These are phyloP conservation scores for Carduelis carduelis DNA, from an alignment of 2,797 vertebrate species.

Conservation along the genomic window DNA sequence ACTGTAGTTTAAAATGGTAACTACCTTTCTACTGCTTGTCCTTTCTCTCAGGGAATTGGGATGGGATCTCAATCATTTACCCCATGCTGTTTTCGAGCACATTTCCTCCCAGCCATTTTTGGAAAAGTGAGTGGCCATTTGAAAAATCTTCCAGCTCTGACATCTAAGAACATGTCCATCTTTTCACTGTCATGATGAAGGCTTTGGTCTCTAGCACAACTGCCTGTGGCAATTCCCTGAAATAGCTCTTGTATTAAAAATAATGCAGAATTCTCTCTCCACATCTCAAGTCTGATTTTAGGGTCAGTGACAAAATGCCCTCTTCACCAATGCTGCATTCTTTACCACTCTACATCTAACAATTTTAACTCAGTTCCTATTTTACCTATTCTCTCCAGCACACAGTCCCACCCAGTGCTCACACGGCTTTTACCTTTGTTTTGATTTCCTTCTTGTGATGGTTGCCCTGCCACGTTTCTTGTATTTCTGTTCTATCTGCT, in stretches of 20 bases:
- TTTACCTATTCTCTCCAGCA: not conserved
- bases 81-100: not conserved
- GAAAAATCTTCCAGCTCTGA: not conserved
- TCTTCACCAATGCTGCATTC: not conserved
- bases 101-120: not conserved
- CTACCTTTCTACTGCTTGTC: not conserved
- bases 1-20: not conserved
- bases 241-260: not conserved
- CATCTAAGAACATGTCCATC: not conserved
- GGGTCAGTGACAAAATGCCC: not conserved
- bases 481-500: not conserved
- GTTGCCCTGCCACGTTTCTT: not conserved
- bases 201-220: not conserved
- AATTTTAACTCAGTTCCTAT: not conserved
- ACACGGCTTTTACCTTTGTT: not conserved
- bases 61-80: not conserved
- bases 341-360: not conserved
- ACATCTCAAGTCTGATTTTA: not conserved
- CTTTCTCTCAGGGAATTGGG: not conserved
- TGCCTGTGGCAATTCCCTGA: not conserved
- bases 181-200: not conserved
- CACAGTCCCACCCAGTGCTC: not conserved
- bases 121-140: not conserved
- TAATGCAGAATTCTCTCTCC: not conserved
- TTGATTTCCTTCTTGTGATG: not conserved